Conservation (phyloP, 2,888 invertebrate genomes). For the Syrphus vitripennis region DNA sequence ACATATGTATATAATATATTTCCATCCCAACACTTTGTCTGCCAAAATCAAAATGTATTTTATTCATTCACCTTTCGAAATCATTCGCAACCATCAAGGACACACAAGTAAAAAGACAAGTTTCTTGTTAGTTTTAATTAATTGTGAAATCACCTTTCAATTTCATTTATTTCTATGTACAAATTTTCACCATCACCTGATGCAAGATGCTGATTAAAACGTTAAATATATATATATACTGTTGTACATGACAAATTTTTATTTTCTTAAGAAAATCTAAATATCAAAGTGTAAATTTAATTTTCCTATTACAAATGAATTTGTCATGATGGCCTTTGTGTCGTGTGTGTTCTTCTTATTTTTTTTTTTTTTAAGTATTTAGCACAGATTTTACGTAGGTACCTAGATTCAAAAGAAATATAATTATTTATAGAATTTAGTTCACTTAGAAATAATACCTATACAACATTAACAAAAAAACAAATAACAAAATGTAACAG, state of each 20-base stretch:
- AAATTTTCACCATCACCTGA: slow-evolving; percentile 6
- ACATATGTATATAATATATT: too few species aligned
- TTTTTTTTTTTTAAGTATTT: not conserved
- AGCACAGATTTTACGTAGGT: not conserved
- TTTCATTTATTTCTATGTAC: not conserved
- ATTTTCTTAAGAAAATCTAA: not conserved
- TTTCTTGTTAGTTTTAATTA: slow-evolving; percentile 7
- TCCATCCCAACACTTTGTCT: not conserved
- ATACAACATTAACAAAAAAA: too few species aligned
- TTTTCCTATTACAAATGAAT: not conserved
- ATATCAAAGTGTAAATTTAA: slow-evolving; percentile 7
- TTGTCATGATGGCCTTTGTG: not conserved
- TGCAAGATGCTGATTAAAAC: slow-evolving; percentile 8
- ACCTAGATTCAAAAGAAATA: not conserved
- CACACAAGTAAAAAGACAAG: not conserved
- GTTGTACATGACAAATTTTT: not conserved
- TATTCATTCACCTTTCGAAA: not conserved
- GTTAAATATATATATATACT: too few species aligned
- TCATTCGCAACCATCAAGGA: not conserved
- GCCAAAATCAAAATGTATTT: not conserved
- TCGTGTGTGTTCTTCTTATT: not conserved
- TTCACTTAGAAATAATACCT: not conserved
- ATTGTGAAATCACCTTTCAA: slow-evolving; percentile 28
- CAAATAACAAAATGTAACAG: not conserved
- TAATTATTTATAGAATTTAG: not conserved